These are phyloP conservation scores for Xiphorhynchus elegans DNA, from an alignment of 2,113 vertebrate species.

Conservation along the genomic window DNA sequence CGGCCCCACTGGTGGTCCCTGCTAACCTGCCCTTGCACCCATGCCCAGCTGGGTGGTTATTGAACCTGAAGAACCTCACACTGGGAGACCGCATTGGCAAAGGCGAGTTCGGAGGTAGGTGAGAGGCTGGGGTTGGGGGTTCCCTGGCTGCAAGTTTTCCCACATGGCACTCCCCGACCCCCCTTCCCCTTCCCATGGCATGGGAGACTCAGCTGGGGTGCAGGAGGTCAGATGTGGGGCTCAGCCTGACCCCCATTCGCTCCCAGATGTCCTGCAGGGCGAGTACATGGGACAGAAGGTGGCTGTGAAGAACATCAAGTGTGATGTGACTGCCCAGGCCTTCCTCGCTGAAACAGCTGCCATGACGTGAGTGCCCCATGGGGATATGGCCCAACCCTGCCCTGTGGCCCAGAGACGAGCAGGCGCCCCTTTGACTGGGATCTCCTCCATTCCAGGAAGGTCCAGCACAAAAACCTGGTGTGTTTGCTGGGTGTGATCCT, in stretches of 20 bases:
- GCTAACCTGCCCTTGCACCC: not conserved
- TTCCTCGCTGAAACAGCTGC: conserved; percentile 89
- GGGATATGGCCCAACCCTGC: not conserved
- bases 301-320: conserved; percentile 93
- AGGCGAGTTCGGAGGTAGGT: conserved; percentile 91
- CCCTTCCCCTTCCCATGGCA: not conserved
- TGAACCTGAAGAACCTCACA: conserved; percentile 82
- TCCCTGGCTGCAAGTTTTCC: not conserved
- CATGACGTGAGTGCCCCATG: conserved; percentile 84
- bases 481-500: conserved; percentile 88
- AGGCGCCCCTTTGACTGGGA: fast-evolving
- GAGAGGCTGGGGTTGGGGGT: not conserved
- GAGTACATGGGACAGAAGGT: conserved; percentile 89
- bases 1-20: fast-evolving
- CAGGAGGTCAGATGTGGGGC: fast-evolving
- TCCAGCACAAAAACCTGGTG: conserved; percentile 90
- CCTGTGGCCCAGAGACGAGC: fast-evolving
- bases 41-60: conserved; percentile 85
- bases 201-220: not conserved
- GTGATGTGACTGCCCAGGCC: conserved; percentile 89
- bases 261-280: conserved; percentile 84
- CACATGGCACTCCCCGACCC: not conserved
- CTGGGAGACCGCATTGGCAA: conserved; percentile 84
- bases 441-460: conserved; percentile 76
- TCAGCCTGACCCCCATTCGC: not conserved